Conservation (phyloP, 1,140 invertebrate species). For the Euwallacea fornicatus region DNA sequence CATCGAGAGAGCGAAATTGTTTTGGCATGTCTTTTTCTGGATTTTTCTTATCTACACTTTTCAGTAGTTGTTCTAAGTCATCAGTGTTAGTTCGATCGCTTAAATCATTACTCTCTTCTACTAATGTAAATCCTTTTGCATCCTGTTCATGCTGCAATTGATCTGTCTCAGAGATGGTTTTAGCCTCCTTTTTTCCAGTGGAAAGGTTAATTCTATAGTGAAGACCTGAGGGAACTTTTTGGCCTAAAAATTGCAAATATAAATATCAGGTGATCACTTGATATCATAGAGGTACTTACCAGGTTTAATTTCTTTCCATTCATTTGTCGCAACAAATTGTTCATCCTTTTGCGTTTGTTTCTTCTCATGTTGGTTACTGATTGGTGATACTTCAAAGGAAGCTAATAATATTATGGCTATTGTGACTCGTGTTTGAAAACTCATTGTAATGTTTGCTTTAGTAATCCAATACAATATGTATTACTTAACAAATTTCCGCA, state of each 20-base stretch:
- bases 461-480: no score
- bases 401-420: no score
- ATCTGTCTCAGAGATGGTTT: conserved; percentile 59
- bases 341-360: conserved; percentile 38
- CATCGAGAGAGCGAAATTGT: conserved; percentile 60
- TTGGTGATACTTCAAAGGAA: no score
- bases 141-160: conserved; percentile 41
- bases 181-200: conserved; percentile 73
- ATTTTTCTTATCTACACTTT: conserved; percentile 47
- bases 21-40: conserved; percentile 41
- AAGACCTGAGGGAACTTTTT: conserved; percentile 70
- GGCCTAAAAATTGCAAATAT: conserved; percentile 57
- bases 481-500: no score
- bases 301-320: conserved; percentile 64
- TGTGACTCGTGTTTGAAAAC: no score
- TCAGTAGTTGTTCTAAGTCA: conserved; percentile 49
- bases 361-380: background rate
- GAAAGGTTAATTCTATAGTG: conserved; percentile 75
- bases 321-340: conserved; percentile 60
- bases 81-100: conserved; percentile 35
- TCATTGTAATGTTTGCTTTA: no score
- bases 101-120: conserved; percentile 36
- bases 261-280: background rate
- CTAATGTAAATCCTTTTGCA: conserved; percentile 38
- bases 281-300: conserved; percentile 50